A percentile compares a stretch with the other conserved stretches of the same genome.
These are phyloP conservation scores for Plebejus melissa DNA, from an alignment of 2,888 invertebrate species.

Conservation along the genomic window DNA sequence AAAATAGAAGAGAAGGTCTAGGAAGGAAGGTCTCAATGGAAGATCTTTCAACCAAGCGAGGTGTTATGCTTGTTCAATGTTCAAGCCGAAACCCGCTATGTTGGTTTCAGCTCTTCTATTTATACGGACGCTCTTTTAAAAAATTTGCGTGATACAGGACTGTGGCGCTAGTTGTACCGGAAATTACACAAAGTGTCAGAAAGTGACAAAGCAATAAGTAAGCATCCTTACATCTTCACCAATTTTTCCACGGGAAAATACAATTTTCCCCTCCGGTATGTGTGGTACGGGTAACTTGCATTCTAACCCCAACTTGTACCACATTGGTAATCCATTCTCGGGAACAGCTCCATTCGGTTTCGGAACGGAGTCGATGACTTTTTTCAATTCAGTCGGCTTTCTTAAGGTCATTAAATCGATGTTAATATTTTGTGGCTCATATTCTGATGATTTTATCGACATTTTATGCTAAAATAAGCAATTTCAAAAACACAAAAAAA, in stretches of 20 bases:
- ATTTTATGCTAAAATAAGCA: conserved; percentile 18
- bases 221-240: conserved; percentile 68
- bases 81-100: neutral
- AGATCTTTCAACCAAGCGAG: too few relatives aligned
- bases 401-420: conserved; percentile 63
- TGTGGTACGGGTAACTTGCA: conserved; percentile 75
- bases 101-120: neutral
- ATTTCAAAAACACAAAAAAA: neutral
- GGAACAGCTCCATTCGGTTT: conserved; percentile 69
- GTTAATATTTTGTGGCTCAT: conserved; percentile 53
- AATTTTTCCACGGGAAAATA: conserved; percentile 73
- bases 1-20: neutral
- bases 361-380: conserved; percentile 68
- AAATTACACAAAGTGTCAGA: neutral
- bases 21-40: neutral
- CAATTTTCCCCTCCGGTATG: conserved; percentile 69
- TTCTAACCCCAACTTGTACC: conserved; percentile 74
- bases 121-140: too few relatives aligned
- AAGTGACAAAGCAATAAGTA: neutral
- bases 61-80: too few relatives aligned
- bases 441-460: conserved; percentile 41
- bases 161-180: neutral
- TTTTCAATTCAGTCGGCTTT: conserved; percentile 68
- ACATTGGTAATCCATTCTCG: conserved; percentile 71
- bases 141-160: too few relatives aligned